phyloP scores from a whole-genome alignment of 2,113 vertebrate species.

The Zosterops lateralis region DNA sequence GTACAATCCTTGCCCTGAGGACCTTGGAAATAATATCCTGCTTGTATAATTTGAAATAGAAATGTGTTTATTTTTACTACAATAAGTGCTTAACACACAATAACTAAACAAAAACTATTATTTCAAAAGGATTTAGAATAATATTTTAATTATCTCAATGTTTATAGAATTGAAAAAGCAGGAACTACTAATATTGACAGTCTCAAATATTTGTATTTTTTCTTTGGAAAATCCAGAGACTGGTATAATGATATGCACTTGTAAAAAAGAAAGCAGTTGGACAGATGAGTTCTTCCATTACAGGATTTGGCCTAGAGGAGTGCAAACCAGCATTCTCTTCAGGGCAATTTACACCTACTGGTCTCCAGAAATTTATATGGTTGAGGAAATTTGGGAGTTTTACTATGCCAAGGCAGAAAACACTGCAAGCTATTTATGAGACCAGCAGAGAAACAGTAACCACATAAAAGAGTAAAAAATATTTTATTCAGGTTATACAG shows the following conservation, averaged over 20 bases:
- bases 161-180: constrained; percentile 28
- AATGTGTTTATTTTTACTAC: constrained; percentile 54
- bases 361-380: constrained; percentile 3
- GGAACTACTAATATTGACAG: neutral
- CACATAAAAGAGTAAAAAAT: neutral
- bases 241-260: neutral
- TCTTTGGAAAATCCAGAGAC: neutral
- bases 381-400: neutral
- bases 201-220: neutral
- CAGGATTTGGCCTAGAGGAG: neutral
- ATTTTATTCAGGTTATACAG: neutral
- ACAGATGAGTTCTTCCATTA: neutral
- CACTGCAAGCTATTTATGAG: neutral
- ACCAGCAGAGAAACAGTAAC: neutral
- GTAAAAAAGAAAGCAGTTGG: neutral
- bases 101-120: constrained; percentile 38
- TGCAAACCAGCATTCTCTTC: constrained; percentile 9
- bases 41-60: constrained; percentile 23
- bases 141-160: constrained; percentile 23
- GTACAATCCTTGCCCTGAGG: constrained; percentile 36
- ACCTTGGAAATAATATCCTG: constrained; percentile 51
- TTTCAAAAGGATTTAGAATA: constrained; percentile 45
- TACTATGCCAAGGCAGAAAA: constrained; percentile 10
- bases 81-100: constrained; percentile 31
- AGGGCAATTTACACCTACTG: neutral